Conservation (phyloP, 2,888 invertebrate genomes). For the Limenitis camilla region DNA sequence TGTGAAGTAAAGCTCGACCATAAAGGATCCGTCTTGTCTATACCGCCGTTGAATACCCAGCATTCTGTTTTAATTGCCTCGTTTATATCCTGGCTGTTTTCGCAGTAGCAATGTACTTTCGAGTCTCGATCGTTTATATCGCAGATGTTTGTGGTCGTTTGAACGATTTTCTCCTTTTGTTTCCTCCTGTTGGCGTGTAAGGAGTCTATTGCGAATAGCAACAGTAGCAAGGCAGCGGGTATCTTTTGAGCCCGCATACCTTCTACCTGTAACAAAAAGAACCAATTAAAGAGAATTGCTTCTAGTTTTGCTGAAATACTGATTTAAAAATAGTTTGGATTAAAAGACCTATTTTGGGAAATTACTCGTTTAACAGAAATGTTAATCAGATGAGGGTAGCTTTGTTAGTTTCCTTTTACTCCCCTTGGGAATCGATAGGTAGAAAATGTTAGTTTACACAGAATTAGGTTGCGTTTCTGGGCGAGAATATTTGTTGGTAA, state of each 20-base stretch:
- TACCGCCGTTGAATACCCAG: constrained; percentile 81
- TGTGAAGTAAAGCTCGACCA: constrained; percentile 85
- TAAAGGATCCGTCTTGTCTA: constrained; percentile 78
- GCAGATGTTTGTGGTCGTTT: constrained; percentile 67
- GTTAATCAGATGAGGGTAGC: no score
- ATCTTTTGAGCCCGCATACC: constrained; percentile 69
- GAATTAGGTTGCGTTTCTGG: no score
- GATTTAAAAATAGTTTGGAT: constrained; percentile 65
- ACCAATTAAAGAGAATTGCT: background rate
- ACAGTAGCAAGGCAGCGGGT: constrained; percentile 70
- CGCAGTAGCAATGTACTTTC: constrained; percentile 80
- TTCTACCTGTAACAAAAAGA: constrained; percentile 59
- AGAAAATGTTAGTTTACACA: no score
- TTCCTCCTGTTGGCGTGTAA: constrained; percentile 63
- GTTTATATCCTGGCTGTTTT: constrained; percentile 68
- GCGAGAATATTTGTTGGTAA: no score
- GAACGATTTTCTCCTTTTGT: constrained; percentile 55
- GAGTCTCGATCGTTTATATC: constrained; percentile 71
- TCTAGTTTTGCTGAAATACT: constrained; percentile 41
- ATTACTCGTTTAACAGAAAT: no score
- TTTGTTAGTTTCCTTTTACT: no score
- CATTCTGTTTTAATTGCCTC: constrained; percentile 83
- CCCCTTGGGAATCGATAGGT: no score
- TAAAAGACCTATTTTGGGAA: no score
- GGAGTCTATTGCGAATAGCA: constrained; percentile 66